phyloP scores from a whole-genome alignment of 2,797 vertebrate species.

The Sebastes steindachneri region DNA sequence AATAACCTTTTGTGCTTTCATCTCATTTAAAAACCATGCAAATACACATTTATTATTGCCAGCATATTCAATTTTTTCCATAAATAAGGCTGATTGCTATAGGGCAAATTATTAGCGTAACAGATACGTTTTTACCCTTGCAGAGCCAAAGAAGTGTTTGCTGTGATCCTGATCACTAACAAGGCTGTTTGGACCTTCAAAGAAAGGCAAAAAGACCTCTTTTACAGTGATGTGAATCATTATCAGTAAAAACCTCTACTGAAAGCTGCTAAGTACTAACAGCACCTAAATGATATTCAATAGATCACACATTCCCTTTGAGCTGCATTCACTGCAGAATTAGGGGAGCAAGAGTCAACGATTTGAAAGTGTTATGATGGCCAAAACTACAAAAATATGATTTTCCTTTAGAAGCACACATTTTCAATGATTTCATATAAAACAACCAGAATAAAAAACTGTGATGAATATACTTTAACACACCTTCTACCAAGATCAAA shows the following conservation, averaged over 20 bases:
- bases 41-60: conserved; percentile 8
- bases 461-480: background rate
- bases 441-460: background rate
- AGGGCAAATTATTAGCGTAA: conserved; percentile 3
- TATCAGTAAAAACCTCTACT: background rate
- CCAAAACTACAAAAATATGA: background rate
- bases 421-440: background rate
- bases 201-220: background rate
- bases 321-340: background rate
- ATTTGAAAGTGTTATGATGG: background rate
- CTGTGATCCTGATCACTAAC: background rate
- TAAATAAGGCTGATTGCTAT: conserved; percentile 3
- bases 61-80: background rate
- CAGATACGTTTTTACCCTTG: background rate
- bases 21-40: conserved; percentile 18
- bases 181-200: background rate
- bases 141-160: background rate
- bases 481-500: background rate
- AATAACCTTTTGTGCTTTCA: conserved; percentile 24
- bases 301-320: background rate
- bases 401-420: background rate
- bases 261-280: background rate
- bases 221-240: background rate
- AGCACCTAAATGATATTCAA: background rate
- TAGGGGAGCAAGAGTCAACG: background rate